Evolutionary conservation across 53 echinoderm and acorn worm species (phyloP).

Genomic region (Holothuria scabra): DNA sequence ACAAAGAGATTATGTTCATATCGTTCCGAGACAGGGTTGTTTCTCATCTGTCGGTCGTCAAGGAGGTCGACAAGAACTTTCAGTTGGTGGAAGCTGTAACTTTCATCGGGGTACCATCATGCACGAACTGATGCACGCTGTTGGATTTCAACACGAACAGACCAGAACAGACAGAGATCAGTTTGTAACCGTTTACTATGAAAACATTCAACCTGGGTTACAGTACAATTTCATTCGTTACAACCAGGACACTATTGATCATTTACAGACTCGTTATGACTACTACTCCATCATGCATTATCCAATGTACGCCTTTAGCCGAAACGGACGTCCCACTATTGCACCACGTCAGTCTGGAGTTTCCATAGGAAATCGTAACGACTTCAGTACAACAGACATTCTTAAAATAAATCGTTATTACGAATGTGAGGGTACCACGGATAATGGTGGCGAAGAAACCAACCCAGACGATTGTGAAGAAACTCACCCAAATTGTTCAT

Average conservation of each 20-base stretch:
- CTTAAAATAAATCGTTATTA: constrained; percentile 71
- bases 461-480: constrained; percentile 30
- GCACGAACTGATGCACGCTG: constrained; percentile 85
- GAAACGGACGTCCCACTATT: constrained; percentile 71
- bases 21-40: constrained; percentile 74
- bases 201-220: constrained; percentile 70
- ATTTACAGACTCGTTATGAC: constrained; percentile 69
- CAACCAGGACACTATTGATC: constrained; percentile 59
- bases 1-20: constrained; percentile 70
- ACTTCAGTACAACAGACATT: constrained; percentile 69
- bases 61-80: constrained; percentile 71
- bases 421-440: constrained; percentile 65
- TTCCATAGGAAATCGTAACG: constrained; percentile 61
- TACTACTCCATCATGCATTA: constrained; percentile 88
- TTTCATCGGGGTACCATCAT: constrained; percentile 70
- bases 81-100: constrained; percentile 67
- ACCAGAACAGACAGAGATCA: constrained; percentile 76
- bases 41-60: constrained; percentile 70
- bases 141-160: constrained; percentile 83
- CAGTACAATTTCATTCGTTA: constrained; percentile 72
- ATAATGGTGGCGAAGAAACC: constrained; percentile 11
- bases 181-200: constrained; percentile 70
- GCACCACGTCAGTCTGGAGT: constrained; percentile 66
- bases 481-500: constrained; percentile 57
- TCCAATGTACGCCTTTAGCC: constrained; percentile 62